These are phyloP conservation scores for Papilio polyxenes DNA, from an alignment of 1,140 invertebrate species.

Conservation along the genomic window DNA sequence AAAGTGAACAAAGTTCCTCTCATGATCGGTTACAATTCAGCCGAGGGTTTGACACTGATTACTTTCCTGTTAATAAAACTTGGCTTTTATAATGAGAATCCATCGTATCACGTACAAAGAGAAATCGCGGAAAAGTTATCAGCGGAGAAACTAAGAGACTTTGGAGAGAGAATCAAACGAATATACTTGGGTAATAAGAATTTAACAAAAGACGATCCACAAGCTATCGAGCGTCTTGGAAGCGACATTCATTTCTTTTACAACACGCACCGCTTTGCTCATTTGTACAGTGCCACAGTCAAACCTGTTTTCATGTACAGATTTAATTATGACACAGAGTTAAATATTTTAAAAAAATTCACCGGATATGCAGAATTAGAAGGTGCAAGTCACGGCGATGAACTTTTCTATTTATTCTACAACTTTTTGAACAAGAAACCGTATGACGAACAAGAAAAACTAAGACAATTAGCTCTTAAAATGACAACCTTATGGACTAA, in stretches of 20 bases:
- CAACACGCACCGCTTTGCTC: conserved; percentile 67
- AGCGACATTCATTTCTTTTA: conserved; percentile 69
- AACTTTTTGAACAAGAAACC: conserved; percentile 67
- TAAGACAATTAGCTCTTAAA: conserved; percentile 58
- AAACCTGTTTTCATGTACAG: conserved; percentile 77
- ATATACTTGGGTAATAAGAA: conserved; percentile 76
- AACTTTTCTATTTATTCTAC: conserved; percentile 84
- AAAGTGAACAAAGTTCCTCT: conserved; percentile 81
- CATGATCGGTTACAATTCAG: conserved; percentile 81
- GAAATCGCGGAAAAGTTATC: conserved; percentile 48
- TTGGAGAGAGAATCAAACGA: conserved; percentile 64
- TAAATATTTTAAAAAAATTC: conserved; percentile 65
- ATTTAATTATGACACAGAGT: conserved; percentile 74
- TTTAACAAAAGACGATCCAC: conserved; percentile 56
- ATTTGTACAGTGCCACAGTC: conserved; percentile 52
- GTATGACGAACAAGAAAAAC: conserved; percentile 60
- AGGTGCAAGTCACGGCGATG: conserved; percentile 84
- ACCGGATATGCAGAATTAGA: conserved; percentile 53
- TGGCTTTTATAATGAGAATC: conserved; percentile 55
- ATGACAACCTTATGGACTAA: conserved; percentile 86
- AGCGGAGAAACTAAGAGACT: conserved; percentile 50
- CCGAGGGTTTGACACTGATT: conserved; percentile 80
- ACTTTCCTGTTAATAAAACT: conserved; percentile 51
- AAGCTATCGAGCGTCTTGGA: conserved; percentile 48
- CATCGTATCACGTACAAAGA: conserved; percentile 61